These are phyloP conservation scores for Pteruthius melanotis DNA, from an alignment of 2,113 vertebrate species.

Conservation along the genomic window DNA sequence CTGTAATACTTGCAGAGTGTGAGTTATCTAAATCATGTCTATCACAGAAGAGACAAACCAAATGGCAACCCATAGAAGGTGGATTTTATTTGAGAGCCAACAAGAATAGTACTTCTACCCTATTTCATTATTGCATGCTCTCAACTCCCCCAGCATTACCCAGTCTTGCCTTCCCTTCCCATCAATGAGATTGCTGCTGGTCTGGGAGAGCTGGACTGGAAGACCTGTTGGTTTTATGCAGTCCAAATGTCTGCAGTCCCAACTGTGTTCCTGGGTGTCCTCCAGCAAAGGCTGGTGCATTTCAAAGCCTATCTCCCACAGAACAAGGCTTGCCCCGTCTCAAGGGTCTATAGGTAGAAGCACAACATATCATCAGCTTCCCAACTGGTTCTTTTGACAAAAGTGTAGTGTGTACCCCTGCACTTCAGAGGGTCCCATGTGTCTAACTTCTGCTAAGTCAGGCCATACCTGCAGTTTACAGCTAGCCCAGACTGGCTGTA, in stretches of 20 bases:
- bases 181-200: background rate
- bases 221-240: background rate
- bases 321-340: background rate
- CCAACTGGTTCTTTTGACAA: background rate
- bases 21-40: background rate
- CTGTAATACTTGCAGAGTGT: background rate
- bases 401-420: rapidly evolving
- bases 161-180: background rate
- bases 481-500: background rate
- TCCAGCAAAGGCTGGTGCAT: background rate
- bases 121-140: background rate
- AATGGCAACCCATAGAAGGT: background rate
- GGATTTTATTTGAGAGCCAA: background rate
- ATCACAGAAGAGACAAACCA: background rate
- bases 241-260: background rate
- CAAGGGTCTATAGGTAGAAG: background rate
- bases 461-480: background rate
- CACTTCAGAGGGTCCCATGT: background rate
- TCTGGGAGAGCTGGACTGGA: background rate
- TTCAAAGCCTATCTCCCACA: background rate
- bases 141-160: background rate
- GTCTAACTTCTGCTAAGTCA: background rate
- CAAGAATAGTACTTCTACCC: background rate
- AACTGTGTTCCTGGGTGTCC: background rate
- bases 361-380: background rate